A percentile compares a stretch with the other conserved stretches of the same genome.
These are phyloP conservation scores for Drosophila mayri DNA, from an alignment of 1,140 invertebrate species.

Conservation along the genomic window DNA sequence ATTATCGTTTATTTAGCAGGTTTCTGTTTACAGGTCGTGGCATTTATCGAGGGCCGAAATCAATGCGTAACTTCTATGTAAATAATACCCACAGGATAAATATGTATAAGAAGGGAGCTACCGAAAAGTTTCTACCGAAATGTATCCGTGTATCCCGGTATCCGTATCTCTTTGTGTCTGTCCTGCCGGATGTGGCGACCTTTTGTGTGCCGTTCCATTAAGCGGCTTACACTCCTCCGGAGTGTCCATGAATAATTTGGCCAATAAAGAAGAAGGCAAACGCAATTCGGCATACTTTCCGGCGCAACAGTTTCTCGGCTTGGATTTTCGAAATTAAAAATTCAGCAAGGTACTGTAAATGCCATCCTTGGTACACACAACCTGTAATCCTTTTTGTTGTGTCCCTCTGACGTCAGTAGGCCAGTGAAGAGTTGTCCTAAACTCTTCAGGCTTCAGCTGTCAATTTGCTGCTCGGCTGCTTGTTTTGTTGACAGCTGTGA, in stretches of 20 bases:
- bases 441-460: constrained; percentile 39
- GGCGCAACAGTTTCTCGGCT: constrained; percentile 60
- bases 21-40: constrained; percentile 34
- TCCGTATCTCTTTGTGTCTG: constrained; percentile 15
- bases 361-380: neutral
- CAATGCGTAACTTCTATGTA: constrained; percentile 63
- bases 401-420: constrained; percentile 52
- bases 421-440: constrained; percentile 10
- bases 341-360: constrained; percentile 3
- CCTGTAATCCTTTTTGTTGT: constrained; percentile 18
- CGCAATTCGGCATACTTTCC: constrained; percentile 18
- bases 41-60: constrained; percentile 55
- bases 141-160: constrained; percentile 17
- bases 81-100: constrained; percentile 37
- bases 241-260: constrained; percentile 74
- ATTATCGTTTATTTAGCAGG: constrained; percentile 42
- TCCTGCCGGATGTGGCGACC: constrained; percentile 68
- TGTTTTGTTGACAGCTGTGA: constrained; percentile 52
- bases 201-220: constrained; percentile 77
- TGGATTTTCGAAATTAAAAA: constrained; percentile 23
- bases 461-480: constrained; percentile 35
- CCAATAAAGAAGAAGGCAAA: constrained; percentile 37
- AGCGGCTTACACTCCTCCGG: constrained; percentile 65
- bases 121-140: constrained; percentile 43
- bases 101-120: neutral